Percentiles rank a stretch among this genome's conserved stretches.
These are phyloP conservation scores for Peromyscus polionotus DNA, from an alignment of 2,113 vertebrate species.

Conservation along the genomic window DNA sequence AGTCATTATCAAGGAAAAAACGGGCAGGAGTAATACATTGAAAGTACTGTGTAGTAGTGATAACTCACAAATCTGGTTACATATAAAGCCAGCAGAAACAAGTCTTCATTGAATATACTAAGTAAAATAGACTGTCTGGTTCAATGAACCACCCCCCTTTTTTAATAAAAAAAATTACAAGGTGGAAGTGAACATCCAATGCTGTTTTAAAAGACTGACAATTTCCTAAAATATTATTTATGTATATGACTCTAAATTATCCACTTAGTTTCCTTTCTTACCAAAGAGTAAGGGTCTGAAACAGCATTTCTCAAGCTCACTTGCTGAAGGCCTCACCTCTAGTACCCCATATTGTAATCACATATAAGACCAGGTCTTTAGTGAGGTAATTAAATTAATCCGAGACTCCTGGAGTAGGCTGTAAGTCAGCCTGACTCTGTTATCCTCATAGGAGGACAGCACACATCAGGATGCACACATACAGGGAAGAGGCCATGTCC, in stretches of 20 bases:
- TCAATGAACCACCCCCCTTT: background rate
- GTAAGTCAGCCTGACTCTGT: background rate
- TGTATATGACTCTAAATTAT: background rate
- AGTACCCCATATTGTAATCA: background rate
- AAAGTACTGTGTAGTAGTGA: background rate
- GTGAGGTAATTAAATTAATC: background rate
- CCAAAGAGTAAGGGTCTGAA: background rate
- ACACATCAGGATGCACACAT: background rate
- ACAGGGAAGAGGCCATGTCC: background rate
- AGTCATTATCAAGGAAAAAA: background rate
- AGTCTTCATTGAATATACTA: background rate
- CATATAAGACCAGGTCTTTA: background rate
- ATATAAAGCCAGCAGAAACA: background rate
- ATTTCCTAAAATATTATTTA: constrained; percentile 46
- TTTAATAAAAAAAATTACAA: background rate
- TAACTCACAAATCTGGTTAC: background rate
- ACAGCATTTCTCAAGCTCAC: background rate
- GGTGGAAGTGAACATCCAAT: background rate
- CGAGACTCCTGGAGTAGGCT: background rate
- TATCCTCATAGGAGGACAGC: background rate
- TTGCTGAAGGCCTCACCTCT: background rate
- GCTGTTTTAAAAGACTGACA: background rate
- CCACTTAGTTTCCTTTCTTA: background rate
- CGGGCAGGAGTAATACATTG: background rate
- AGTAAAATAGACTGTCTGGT: background rate